A percentile compares a stretch with the other conserved stretches of the same genome.
These are phyloP conservation scores for Lasioglossum leucozonium DNA, from an alignment of 2,888 invertebrate species.

Conservation along the genomic window DNA sequence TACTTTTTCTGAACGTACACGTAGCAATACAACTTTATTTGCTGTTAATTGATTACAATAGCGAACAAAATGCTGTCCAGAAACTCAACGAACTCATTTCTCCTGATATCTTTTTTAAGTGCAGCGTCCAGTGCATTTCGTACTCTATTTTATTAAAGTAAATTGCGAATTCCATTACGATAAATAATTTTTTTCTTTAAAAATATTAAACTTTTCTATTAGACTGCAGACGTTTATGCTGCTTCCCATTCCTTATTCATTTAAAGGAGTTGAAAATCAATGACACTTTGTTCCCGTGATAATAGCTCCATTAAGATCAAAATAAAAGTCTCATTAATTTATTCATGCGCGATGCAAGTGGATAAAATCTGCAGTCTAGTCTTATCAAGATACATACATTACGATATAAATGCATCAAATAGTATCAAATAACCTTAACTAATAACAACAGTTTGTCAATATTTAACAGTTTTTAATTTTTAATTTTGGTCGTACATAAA, in stretches of 20 bases:
- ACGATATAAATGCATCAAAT: not conserved
- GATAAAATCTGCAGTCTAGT: not conserved
- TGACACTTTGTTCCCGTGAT: not conserved
- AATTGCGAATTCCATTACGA: not conserved
- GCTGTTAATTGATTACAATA: slow-evolving; percentile 2
- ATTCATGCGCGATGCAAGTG: not conserved
- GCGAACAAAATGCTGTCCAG: not conserved
- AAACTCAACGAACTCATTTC: not conserved
- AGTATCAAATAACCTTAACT: not conserved
- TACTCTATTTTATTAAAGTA: not conserved
- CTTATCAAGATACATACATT: not conserved
- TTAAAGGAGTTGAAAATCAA: not conserved
- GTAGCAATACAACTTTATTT: slow-evolving; percentile 12
- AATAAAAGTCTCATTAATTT: not conserved
- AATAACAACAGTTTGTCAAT: not conserved
- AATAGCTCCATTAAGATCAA: not conserved
- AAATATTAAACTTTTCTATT: not conserved
- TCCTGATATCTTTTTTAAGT: not conserved
- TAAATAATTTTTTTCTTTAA: not conserved
- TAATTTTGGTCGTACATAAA: not conserved
- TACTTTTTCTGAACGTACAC: not conserved
- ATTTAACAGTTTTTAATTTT: not conserved
- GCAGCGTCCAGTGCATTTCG: not conserved
- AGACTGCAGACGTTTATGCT: not conserved
- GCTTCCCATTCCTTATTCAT: not conserved